Conservation (phyloP, 2,888 invertebrate genomes). For the Gymnosoma rotundatum region DNA sequence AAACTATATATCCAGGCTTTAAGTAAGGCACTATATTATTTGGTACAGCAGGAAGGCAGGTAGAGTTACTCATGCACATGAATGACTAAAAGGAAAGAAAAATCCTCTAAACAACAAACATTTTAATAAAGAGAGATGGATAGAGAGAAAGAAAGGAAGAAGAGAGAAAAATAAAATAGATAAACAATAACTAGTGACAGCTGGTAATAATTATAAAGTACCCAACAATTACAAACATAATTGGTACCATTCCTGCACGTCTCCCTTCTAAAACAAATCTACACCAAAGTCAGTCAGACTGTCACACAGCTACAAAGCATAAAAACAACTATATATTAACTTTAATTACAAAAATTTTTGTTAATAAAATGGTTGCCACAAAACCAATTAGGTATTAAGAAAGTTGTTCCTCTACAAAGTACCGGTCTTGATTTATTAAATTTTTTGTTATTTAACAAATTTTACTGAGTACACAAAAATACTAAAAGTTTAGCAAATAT, state of each 20-base stretch:
- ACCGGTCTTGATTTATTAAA: background rate
- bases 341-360: background rate
- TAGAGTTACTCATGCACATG: constrained; percentile 59
- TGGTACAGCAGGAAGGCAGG: constrained; percentile 59
- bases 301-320: background rate
- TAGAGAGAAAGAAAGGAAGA: background rate
- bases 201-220: constrained; percentile 47
- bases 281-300: background rate
- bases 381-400: background rate
- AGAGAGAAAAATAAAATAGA: background rate
- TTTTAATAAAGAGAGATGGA: constrained; percentile 1
- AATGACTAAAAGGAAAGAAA: background rate
- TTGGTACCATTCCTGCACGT: constrained; percentile 15
- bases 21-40: constrained; percentile 46
- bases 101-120: constrained; percentile 40
- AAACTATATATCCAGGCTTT: constrained; percentile 48
- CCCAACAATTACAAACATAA: constrained; percentile 12
- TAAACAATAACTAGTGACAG: constrained; percentile 34
- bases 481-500: background rate
- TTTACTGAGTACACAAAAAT: background rate
- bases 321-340: background rate
- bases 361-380: background rate
- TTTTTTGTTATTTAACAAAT: background rate
- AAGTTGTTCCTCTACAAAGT: background rate
- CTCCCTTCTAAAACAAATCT: background rate